Base-by-base conservation (phyloP, 1,140 invertebrate species). In the Laupala kohalensis region DNA sequence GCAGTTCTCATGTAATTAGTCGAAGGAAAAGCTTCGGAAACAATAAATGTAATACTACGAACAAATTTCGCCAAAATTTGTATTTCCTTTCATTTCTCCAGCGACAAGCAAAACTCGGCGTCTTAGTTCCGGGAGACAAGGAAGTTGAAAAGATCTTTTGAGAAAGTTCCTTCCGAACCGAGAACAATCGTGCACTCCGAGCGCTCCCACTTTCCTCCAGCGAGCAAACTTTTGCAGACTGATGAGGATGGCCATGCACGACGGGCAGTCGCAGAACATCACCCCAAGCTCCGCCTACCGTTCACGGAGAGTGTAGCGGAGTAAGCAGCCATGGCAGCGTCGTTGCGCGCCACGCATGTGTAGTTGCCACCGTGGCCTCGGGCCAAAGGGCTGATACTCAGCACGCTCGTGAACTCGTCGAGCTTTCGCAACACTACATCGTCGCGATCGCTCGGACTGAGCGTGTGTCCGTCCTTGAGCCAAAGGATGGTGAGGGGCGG, bases 291-390 rank as follows among this genome's bases (percentile, higher is more conserved):
- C 37, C 69, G 27, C 69, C 25, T 79, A 86, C 85, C 84, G 78
- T 85, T 84, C 19, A 87, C 84, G 66, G 80, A 79, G 15, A 86
- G 78, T 19, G 76, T 72, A 5, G 85, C 80, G 25, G 83, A 83
- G 75, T 82, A 81, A 70, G 77, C 81, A 6, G 79, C 81, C 24
- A 77, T 79, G 12, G 82, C 83, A 23, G 83, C 84, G 6, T 76
- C 76, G 76, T 86, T 87, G 67, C 78, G 79, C 25, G 83, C 85
- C 24, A 80, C 75, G 74, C 86, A 87, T 2, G 85, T 85, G 76
- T 86, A 87, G 76, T 86, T 84, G 5, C 86, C 86, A 29, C 75
- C 76, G 74, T 84, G 82, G 23, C 74, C 74, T 27, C 74, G 75
- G 3, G 75, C 73, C 23, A 79, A 75, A 6, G 73, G 72, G 70